phyloP scores from a whole-genome alignment of 2,113 vertebrate species.

The Bos indicus region DNA sequence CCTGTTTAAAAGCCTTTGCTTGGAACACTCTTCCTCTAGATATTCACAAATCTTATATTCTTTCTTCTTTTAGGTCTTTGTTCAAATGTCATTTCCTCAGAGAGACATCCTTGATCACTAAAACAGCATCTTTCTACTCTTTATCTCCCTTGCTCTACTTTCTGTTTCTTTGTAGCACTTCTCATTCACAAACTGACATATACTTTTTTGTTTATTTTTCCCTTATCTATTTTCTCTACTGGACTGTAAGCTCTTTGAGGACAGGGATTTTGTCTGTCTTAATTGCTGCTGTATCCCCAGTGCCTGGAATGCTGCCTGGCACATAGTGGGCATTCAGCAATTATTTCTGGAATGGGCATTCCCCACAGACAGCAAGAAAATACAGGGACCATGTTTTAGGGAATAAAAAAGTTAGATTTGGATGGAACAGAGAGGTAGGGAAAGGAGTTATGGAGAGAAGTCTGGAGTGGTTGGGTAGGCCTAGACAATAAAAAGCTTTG shows the following conservation, averaged over 20 bases:
- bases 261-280: background rate
- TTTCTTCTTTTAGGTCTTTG: slow-evolving; percentile 8
- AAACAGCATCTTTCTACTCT: background rate
- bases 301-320: background rate
- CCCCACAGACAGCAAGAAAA: background rate
- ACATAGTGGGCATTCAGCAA: background rate
- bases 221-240: background rate
- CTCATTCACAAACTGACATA: background rate
- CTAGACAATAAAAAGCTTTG: background rate
- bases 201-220: background rate
- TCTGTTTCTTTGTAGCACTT: background rate
- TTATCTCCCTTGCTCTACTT: background rate
- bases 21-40: background rate
- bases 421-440: background rate
- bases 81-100: slow-evolving; percentile 6
- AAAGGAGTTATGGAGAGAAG: background rate
- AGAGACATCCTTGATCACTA: background rate
- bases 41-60: background rate
- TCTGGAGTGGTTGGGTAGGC: background rate
- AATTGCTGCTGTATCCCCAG: background rate
- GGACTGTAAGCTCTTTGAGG: background rate
- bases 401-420: background rate
- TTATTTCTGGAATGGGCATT: background rate
- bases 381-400: background rate
- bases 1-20: background rate